Evolutionary conservation across 2,113 vertebrate genomes (phyloP).

Genomic region (Callopanchax toddi): DNA sequence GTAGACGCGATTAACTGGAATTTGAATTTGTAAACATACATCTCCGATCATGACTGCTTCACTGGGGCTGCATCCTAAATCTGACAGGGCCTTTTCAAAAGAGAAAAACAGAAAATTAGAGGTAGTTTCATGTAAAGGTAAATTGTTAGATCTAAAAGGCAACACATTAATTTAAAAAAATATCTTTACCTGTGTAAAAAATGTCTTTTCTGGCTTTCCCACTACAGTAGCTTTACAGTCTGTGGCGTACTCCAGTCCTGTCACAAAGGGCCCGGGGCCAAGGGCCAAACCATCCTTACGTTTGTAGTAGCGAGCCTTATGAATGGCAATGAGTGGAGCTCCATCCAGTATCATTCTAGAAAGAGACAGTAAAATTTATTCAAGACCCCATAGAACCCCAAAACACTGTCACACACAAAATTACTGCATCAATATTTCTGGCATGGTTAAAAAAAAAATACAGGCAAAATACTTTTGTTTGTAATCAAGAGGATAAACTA

Average conservation of each 20-base stretch:
- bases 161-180: neutral
- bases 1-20: too few species aligned
- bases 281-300: slow-evolving; percentile 90
- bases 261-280: slow-evolving; percentile 93
- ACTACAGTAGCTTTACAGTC: slow-evolving; percentile 88
- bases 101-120: neutral
- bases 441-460: too few species aligned
- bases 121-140: neutral
- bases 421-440: neutral
- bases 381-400: too few species aligned
- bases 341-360: slow-evolving; percentile 88
- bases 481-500: neutral
- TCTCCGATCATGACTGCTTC: slow-evolving; percentile 97
- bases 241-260: slow-evolving; percentile 88
- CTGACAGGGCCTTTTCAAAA: slow-evolving; percentile 59
- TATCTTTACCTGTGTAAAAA: slow-evolving; percentile 89
- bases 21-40: slow-evolving; percentile 51
- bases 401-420: too few species aligned
- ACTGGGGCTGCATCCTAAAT: slow-evolving; percentile 82
- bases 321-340: slow-evolving; percentile 93
- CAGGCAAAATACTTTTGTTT: too few species aligned
- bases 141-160: neutral
- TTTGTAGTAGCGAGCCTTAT: slow-evolving; percentile 96
- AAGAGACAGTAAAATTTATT: slow-evolving; percentile 8
- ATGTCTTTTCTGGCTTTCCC: slow-evolving; percentile 91